Evolutionary conservation across 2,888 invertebrate species (phyloP), one percentile per base, ranked within the genome.

Genomic region (Stenurella melanura): DNA sequence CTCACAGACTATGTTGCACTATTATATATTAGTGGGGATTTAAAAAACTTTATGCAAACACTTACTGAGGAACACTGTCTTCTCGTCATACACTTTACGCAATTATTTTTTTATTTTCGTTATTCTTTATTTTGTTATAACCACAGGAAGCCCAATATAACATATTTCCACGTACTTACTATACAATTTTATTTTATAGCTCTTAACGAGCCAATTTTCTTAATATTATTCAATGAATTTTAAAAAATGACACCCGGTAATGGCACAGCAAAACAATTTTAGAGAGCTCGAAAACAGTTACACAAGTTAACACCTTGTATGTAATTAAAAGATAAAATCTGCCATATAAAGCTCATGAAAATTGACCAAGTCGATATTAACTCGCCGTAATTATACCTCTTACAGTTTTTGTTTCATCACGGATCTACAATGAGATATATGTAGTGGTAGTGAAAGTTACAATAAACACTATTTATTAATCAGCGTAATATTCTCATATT

Each of bases 401-500:
- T 54, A 67, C 67, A 21, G 54, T 68, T 64, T 64, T 64, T 42
- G 64, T 64, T 68, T 60, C 58, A 38, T 57, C 69, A 56, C 69
- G 69, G 57, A 70, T 60, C 34, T 60, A 42, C 60, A n/a, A 38
- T 61, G 42, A 60, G 60, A 70, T 69, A 70, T 34, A 34, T 34
- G 7, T 34, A 26, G 42, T 42, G 42, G 42, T 18, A 60, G 70
- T 60, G 70, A 70, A 70, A 70, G 70, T 70, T 42, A 26, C 26
- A 26, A 67, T 67, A 70, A 60, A 70, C 42, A 60, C 60, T 42
- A 50, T 57, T 70, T 42, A 50, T 57, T 70, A 70, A 58, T 19
- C 34, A 58, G 58, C 19, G 6, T 38, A 60, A 38, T 56, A 18
- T 66, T 66, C 19, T 66, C 19, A 66, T 66, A 66, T 50, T 21